Evolutionary conservation across 2,888 invertebrate genomes (phyloP), one percentile per base, ranked within the genome.

Genomic region (Epinotia ramella): DNA sequence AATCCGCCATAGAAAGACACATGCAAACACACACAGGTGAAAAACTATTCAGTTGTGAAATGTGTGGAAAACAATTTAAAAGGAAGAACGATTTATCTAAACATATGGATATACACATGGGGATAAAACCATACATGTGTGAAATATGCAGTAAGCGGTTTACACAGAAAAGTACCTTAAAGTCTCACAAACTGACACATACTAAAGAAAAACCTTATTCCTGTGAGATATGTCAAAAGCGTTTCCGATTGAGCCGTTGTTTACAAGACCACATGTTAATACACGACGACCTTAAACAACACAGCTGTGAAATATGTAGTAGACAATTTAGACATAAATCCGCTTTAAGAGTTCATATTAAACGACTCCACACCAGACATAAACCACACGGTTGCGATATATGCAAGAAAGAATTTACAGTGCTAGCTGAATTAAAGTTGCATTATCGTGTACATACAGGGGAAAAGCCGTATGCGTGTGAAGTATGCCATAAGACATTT

Each of bases 231-330:
- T 66, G 66, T 53, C 53, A 18, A n/a, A 66, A 66, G 53, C 12
- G 46, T 7, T 66, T 66, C 53, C n/a, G 66, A 46, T 33, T 66
- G n/a, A 66, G 53, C 53, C 28, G 53, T 9, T 66, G 66, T n/a
- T 66, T 66, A 13, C 66, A 66, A 33, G 66, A 66, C 53, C 66
- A 66, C n/a, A 66, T 66, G 66, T 53, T 53, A 28, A 53, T 66
- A 11, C 66, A 66, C 2, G 28, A 66, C 2, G 66, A 66, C 33
- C 28, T 66, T 18, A 66, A 66, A 28, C 66, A 53, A 18, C 66
- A 66, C n/a, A 28, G 33, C 2, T 66, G 66, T 49, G 49, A 66
- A 16, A 18, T 66, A 3, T 66, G 66, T 5, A 53, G 49, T n/a
- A 53, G 53, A 53, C 66, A 66, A 4, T 66, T 66, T n/a, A 53